phyloP scores from a whole-genome alignment of 2,888 invertebrate species.

The Mellilla xanthometata region DNA sequence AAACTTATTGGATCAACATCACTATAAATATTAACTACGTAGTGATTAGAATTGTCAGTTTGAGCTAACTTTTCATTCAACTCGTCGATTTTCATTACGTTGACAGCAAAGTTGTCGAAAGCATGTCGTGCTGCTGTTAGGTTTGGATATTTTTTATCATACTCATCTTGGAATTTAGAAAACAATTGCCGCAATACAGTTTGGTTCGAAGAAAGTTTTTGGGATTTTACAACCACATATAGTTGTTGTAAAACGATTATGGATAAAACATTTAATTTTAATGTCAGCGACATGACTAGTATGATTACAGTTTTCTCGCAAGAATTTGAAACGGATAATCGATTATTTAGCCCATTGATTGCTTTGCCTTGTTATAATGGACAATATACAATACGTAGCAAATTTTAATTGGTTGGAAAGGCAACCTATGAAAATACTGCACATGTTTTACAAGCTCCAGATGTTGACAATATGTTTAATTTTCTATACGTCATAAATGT shows the following conservation, averaged over 20 bases:
- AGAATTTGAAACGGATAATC: too few species aligned
- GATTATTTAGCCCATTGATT: too few species aligned
- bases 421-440: too few species aligned
- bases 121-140: constrained; percentile 34
- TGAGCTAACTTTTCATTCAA: constrained; percentile 42
- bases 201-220: background rate
- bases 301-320: too few species aligned
- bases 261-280: background rate
- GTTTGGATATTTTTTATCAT: constrained; percentile 42
- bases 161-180: constrained; percentile 42
- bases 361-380: too few species aligned
- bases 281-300: too few species aligned
- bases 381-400: too few species aligned
- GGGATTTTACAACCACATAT: background rate
- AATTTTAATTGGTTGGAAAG: too few species aligned
- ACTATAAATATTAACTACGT: constrained; percentile 50
- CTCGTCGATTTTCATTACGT: constrained; percentile 40
- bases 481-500: too few species aligned
- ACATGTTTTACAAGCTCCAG: too few species aligned
- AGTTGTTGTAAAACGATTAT: background rate
- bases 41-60: constrained; percentile 31
- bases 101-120: constrained; percentile 46
- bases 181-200: background rate
- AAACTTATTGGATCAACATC: constrained; percentile 47
- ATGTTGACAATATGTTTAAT: too few species aligned